Evolutionary conservation across 2,797 vertebrate genomes (phyloP), one percentile per base, ranked within the genome.

Genomic region (Lycodopsis pacificus): DNA sequence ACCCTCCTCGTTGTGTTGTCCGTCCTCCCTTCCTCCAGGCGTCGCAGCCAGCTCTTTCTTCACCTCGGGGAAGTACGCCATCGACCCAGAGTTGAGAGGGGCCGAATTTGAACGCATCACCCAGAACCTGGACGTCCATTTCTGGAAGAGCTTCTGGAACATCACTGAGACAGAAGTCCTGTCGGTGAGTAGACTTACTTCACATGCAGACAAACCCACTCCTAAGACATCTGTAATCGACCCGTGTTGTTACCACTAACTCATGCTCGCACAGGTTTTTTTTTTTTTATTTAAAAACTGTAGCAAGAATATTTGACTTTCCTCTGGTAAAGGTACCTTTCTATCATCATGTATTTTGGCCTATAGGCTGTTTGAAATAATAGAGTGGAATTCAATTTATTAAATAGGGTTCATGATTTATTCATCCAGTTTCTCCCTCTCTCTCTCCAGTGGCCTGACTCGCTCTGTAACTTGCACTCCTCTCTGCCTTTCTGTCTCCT

Each of bases 61-160:
- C 79, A 97, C 95, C 48, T 96, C 97, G 0, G 97, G 97, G 46
- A 97, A 97, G 77, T 98, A 97, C 3, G 97, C 96, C 54, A 96
- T 98, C 0, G 97, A 98, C 90, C 97, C 97, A 0, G 97, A 98
- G 88, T 92, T 98, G 32, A 95, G 97, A n/a, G 97, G 97, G 59
- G 82, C 91, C 0, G 97, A 97, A 86, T 98, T 96, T 84, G 97
- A 98, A 71, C 95, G 97, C 32, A 96, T 98, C 86, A 97, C 95
- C 22, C 97, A 98, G 88, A 97, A 97, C 90, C 89, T 98, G 79
- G 97, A 98, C 0, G 95, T 98, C 25, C 96, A 97, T 80, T 98
- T 98, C 89, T 98, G 97, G 97, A 98, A 98, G 84, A 85, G 91
- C 4, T 98, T 97, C 92, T 98, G 97, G 97, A 98, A 98, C 80